Base-by-base conservation (phyloP, 2,113 vertebrate genomes). In the Nesoenas mayeri region DNA sequence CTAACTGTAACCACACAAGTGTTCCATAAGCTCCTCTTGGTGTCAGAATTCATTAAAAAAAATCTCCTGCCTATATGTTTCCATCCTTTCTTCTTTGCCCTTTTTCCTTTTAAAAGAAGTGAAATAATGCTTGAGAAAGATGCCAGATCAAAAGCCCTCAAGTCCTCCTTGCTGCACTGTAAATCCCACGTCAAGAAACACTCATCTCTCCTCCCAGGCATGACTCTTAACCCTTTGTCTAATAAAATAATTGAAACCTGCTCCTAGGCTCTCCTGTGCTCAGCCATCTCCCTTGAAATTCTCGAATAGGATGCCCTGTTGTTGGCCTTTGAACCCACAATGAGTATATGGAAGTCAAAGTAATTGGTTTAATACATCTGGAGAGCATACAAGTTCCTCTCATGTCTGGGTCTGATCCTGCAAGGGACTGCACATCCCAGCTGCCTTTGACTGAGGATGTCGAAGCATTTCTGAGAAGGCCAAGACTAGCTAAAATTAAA, bases 161-260 rank as follows among this genome's bases (percentile, higher is more conserved):
- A 91, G 93, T 89, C 77, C 40, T 92, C 65, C 73, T 93, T 87
- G 85, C 87, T 77, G 81, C 70, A 62, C 70, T 94, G 90, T 81
- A 93, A 96, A 96, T 93, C 83, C 70, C 84, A 87, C 1, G 31
- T 93, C 93, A 94, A 96, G 88, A 89, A 92, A 89, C 80, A 93
- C 93, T 96, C 93, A 84, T 94, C 40, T 80, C 69, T 94, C 73
- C 57, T 95, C 85, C 73, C 69, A 89, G 81, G 70, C 85, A 79
- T 66, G 95, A 93, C 93, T 94, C 77, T 89, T 94, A 82, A 90
- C 93, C 92, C 81, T 85, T 74, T 87, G 83, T 85, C 83, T 97
- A 96, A 92, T 92, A 95, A 91, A 96, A 93, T 96, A 97, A 96
- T 94, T 94, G 96, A 95, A 97, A 94, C 77, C 92, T 93, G 90